Percentiles rank a stretch among this genome's conserved stretches.
phyloP scores from a whole-genome alignment of 2,113 vertebrate species.

The Lampris megalopsis region DNA sequence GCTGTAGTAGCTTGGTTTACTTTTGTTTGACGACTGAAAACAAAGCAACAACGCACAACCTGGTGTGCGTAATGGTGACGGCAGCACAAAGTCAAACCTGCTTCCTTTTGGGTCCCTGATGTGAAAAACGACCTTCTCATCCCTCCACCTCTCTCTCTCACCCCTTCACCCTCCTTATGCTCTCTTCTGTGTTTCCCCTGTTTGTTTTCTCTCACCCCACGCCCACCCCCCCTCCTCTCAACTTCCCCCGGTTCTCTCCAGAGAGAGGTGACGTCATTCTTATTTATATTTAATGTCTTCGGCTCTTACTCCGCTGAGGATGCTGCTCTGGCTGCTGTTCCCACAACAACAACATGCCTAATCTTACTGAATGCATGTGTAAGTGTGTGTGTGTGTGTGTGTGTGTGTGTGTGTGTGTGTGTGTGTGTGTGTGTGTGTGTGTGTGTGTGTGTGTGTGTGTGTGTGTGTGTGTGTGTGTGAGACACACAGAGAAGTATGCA shows the following conservation, averaged over 20 bases:
- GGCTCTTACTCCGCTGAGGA: slow-evolving; percentile 40
- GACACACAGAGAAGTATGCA: background rate
- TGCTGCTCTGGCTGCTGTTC: slow-evolving; percentile 20
- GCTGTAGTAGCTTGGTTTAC: too few species aligned
- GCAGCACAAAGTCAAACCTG: too few species aligned
- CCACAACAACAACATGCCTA: background rate
- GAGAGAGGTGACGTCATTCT: slow-evolving; percentile 64
- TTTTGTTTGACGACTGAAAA: too few species aligned
- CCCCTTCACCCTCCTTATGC: slow-evolving; percentile 3
- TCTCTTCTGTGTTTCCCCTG: slow-evolving; percentile 6
- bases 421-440: too few species aligned
- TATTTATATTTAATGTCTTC: slow-evolving; percentile 75
- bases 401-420: too few species aligned
- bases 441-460: too few species aligned
- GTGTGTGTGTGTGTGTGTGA: too few species aligned
- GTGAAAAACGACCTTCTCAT: background rate
- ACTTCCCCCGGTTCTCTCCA: slow-evolving; percentile 40
- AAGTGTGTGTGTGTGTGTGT: too few species aligned
- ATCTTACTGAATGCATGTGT: slow-evolving; percentile 12
- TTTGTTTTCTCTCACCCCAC: slow-evolving; percentile 20
- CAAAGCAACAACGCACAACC: too few species aligned
- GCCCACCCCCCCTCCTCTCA: slow-evolving; percentile 6
- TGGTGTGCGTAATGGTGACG: too few species aligned
- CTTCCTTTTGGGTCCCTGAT: background rate
- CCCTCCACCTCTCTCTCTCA: background rate